Percentiles rank a stretch among this genome's conserved stretches.
phyloP scores from a whole-genome alignment of 1,140 invertebrate species.

The Notospermus geniculatus region DNA sequence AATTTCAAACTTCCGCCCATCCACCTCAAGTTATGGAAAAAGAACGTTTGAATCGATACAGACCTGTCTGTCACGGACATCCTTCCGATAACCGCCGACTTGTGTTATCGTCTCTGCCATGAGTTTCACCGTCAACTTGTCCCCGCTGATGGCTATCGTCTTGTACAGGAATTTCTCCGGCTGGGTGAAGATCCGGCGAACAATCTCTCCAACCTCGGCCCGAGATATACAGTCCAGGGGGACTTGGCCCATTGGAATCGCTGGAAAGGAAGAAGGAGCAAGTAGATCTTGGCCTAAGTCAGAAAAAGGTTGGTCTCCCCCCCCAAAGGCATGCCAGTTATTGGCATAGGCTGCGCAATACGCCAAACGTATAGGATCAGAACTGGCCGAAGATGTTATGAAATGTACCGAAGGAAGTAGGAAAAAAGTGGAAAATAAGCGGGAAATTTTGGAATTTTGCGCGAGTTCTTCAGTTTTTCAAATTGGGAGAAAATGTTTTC shows the following conservation, averaged over 20 bases:
- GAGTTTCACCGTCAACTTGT: conserved; percentile 41
- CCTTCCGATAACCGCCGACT: neutral
- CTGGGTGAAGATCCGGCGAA: conserved; percentile 30
- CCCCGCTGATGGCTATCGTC: conserved; percentile 40
- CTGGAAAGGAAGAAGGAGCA: conserved; percentile 19
- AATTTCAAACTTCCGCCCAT: too few relatives aligned
- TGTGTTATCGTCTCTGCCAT: conserved; percentile 26
- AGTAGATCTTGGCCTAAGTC: neutral
- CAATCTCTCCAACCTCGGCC: conserved; percentile 39
- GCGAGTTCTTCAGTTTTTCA: too few relatives aligned
- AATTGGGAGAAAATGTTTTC: too few relatives aligned
- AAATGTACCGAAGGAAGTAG: neutral
- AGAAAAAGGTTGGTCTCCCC: neutral
- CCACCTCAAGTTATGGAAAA: too few relatives aligned
- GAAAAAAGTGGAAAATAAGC: too few relatives aligned
- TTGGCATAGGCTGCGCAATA: neutral
- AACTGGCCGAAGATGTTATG: neutral
- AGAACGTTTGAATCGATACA: too few relatives aligned
- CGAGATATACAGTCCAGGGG: conserved; percentile 40
- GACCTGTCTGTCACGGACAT: neutral
- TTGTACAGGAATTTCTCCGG: conserved; percentile 28
- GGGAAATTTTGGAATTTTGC: too few relatives aligned
- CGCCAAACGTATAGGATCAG: neutral
- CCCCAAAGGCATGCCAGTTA: neutral
- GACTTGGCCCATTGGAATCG: conserved; percentile 40